Percentiles rank a stretch among this genome's conserved stretches.
phyloP scores from a whole-genome alignment of 2,888 invertebrate genomes.

The Eristalis arbustorum region DNA sequence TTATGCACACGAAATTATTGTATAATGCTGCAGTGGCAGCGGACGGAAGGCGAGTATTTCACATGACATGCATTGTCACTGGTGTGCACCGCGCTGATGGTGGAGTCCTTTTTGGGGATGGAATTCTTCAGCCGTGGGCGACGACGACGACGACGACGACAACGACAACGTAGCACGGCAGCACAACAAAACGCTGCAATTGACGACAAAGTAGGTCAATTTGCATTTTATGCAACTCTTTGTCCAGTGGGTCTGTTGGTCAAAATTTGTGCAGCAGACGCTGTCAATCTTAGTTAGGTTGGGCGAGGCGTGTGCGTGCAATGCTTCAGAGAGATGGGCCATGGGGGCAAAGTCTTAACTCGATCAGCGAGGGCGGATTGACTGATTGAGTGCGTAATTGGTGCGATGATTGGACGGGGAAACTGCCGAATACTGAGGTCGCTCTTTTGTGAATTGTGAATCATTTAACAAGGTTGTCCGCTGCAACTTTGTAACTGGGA shows the following conservation, averaged over 20 bases:
- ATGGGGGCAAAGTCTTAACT: slow-evolving; percentile 13
- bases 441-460: neutral
- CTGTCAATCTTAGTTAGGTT: slow-evolving; percentile 53
- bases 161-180: neutral
- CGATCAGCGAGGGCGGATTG: slow-evolving; percentile 1
- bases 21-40: slow-evolving; percentile 29
- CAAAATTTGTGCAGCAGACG: slow-evolving; percentile 45
- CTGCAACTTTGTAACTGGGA: neutral
- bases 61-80: neutral
- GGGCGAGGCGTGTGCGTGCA: neutral
- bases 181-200: slow-evolving; percentile 21
- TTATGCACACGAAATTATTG: slow-evolving; percentile 30
- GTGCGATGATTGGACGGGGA: neutral
- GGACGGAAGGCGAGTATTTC: neutral
- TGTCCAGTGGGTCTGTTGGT: slow-evolving; percentile 5
- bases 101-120: neutral
- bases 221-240: slow-evolving; percentile 52
- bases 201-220: slow-evolving; percentile 61
- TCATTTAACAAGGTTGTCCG: neutral
- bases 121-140: neutral
- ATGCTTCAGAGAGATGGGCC: neutral
- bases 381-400: slow-evolving; percentile 7
- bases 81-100: neutral
- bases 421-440: neutral
- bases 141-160: neutral